Evolutionary conservation across 2,888 invertebrate species (phyloP), one percentile per base, ranked within the genome.

Genomic region (Ommatoiulus sabulosus): DNA sequence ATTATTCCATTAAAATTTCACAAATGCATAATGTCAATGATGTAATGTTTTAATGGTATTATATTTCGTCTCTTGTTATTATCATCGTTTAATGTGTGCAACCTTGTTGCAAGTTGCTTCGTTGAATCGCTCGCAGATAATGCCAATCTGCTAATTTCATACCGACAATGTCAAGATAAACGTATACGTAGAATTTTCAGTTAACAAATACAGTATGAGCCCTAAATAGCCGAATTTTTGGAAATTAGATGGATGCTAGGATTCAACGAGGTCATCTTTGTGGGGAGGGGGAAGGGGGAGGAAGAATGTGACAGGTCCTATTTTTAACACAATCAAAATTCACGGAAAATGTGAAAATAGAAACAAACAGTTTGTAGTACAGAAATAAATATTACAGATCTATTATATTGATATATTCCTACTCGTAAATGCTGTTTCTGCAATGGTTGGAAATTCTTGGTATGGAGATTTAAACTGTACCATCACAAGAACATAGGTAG

Each of bases 401-500:
- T 35, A 35, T 35, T 35, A 35, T 35, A 35, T 35, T 35, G 35
- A 35, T 35, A 35, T 35, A 35, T 35, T 35, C 0, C 35, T 35
- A 35, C 35, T 35, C 35, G 35, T 35, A 35, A 35, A 35, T 35
- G 35, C 35, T 0, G 35, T 35, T 35, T 35, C 35, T 35, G 35
- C 35, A 35, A 35, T 35, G 72, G 20, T 24, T 10, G 72, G 5
- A 7, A 8, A 6, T 7, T 72, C 72, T 24, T 72, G 72, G 5
- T 20, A 20, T 85, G 85, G 85, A 1, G 46, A 44, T 44, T 85
- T 85, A 85, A 87, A 87, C 72, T 87, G 87, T 24, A 87, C 72
- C 87, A 87, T 87, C 43, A 87, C 87, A 4, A 87, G 20, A 6
- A 87, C 87, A 63, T 87, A 87, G 10, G 87, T 87, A 10, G 43